phyloP scores from a whole-genome alignment of 1,140 invertebrate species.

The Whitmania pigra region DNA sequence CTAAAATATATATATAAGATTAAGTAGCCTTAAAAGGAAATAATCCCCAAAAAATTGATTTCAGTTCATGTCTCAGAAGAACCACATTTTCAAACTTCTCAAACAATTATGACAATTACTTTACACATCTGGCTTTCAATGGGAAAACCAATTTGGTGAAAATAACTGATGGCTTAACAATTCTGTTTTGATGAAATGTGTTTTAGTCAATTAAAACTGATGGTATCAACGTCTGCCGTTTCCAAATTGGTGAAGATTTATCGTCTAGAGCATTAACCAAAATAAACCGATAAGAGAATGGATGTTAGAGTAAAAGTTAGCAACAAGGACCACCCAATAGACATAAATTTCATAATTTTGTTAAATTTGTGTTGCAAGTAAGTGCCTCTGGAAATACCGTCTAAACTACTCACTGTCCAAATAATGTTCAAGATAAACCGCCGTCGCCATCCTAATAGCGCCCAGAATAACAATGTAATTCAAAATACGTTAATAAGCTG shows the following conservation, averaged over 20 bases:
- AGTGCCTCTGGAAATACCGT: background rate
- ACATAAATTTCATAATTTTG: background rate
- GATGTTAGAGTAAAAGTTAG: background rate
- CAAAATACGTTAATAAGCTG: too few species aligned
- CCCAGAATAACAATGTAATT: too few species aligned
- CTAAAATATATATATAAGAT: constrained; percentile 40
- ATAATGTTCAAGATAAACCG: constrained; percentile 18
- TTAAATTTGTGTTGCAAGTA: background rate
- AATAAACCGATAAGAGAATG: background rate
- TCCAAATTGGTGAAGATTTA: background rate
- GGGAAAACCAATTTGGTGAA: too few species aligned
- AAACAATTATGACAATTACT: too few species aligned
- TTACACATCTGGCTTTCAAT: too few species aligned
- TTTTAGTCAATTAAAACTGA: too few species aligned
- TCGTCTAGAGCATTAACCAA: background rate
- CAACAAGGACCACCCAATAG: background rate
- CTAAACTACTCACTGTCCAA: constrained; percentile 16
- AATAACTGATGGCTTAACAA: too few species aligned
- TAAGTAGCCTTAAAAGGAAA: background rate
- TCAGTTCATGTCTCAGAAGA: too few species aligned
- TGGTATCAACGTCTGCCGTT: too few species aligned
- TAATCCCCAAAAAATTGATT: too few species aligned
- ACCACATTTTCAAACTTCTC: too few species aligned
- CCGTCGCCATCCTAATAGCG: constrained; percentile 10
- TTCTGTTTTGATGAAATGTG: too few species aligned